Evolutionary conservation across 2,888 invertebrate genomes (phyloP).

Genomic region (Chymomyza procnemis): DNA sequence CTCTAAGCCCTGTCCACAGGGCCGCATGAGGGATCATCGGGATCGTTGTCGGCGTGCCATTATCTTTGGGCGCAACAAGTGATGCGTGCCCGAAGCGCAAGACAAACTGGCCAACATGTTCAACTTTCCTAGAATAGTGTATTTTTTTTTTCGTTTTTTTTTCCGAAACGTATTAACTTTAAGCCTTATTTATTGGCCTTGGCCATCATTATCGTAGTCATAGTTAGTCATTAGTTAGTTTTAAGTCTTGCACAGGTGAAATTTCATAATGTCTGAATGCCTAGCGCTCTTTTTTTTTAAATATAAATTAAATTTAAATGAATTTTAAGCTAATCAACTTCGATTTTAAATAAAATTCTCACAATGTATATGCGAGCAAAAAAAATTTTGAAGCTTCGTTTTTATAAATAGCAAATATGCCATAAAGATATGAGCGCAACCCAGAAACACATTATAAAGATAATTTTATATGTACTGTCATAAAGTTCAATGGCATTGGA

Average conservation of each 20-base stretch:
- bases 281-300: no score
- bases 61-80: conserved; percentile 53
- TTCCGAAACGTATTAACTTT: not conserved
- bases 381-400: not conserved
- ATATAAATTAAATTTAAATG: no score
- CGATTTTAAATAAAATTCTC: not conserved
- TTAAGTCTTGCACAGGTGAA: not conserved
- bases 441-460: not conserved
- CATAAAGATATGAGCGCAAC: not conserved
- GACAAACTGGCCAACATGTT: not conserved
- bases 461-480: not conserved
- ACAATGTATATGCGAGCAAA: not conserved
- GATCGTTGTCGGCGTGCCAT: conserved; percentile 71
- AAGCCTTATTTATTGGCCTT: conserved; percentile 31
- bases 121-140: not conserved
- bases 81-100: conserved; percentile 20
- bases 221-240: not conserved
- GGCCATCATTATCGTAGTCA: not conserved
- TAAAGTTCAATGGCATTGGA: not conserved
- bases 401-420: not conserved
- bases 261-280: not conserved
- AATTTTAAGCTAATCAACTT: not conserved
- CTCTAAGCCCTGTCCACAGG: conserved; percentile 61
- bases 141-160: not conserved
- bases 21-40: conserved; percentile 72